Percentiles rank a stretch among this genome's conserved stretches.
Evolutionary conservation across 2,113 vertebrate species (phyloP).

Genomic region (Bungarus multicinctus): DNA sequence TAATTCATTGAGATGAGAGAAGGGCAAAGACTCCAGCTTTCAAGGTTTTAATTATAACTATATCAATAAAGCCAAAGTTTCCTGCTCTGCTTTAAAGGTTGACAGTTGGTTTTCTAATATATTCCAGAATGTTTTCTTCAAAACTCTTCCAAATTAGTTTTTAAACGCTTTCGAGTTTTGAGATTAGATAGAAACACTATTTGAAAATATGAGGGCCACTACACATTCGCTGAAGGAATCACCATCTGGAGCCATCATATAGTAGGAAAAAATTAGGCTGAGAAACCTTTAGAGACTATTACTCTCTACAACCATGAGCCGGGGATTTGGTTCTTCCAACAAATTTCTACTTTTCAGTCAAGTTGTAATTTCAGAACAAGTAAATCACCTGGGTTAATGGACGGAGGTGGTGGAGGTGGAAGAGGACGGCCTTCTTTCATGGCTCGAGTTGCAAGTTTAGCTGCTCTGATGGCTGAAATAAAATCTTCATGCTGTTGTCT

Average conservation of each 20-base stretch:
- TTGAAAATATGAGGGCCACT: not conserved
- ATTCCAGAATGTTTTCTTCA: not conserved
- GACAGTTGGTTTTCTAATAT: not conserved
- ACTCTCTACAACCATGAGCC: not conserved
- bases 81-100: not conserved
- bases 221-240: not conserved
- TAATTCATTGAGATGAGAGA: not conserved
- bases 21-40: not conserved
- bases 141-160: not conserved
- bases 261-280: not conserved
- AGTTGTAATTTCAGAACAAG: not conserved
- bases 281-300: not conserved
- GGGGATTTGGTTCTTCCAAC: not conserved
- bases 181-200: not conserved
- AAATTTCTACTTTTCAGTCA: not conserved
- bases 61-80: not conserved
- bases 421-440: slow-evolving; percentile 56
- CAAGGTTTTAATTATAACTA: not conserved
- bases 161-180: not conserved
- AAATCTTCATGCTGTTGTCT: slow-evolving; percentile 66
- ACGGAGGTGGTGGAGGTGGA: slow-evolving; percentile 47
- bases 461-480: slow-evolving; percentile 50
- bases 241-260: not conserved
- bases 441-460: slow-evolving; percentile 49
- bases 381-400: slow-evolving; percentile 55